phyloP scores from a whole-genome alignment of 2,888 invertebrate genomes.

The Ecdyonurus torrentis region DNA sequence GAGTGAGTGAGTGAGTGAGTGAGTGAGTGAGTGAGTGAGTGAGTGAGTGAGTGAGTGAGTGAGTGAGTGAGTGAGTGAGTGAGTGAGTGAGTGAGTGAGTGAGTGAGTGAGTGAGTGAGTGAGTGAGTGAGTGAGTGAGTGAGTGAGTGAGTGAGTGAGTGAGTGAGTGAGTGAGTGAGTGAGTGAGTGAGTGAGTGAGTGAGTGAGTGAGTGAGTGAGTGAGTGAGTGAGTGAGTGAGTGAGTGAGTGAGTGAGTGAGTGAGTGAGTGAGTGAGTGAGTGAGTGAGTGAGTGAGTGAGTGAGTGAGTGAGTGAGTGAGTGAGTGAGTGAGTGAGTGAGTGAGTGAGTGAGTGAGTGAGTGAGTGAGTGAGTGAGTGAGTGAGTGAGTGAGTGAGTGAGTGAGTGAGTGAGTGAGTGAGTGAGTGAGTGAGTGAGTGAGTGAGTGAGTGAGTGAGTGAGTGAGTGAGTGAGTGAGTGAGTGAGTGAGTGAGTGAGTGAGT shows the following conservation, averaged over 20 bases:
- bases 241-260: slow-evolving; percentile 4
- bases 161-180: slow-evolving; percentile 2
- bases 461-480: slow-evolving; percentile 10
- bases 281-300: slow-evolving; percentile 4
- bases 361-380: slow-evolving; percentile 9
- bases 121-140: neutral
- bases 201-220: slow-evolving; percentile 5
- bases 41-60: neutral
- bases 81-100: slow-evolving; percentile 1
- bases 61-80: slow-evolving; percentile 3
- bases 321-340: slow-evolving; percentile 8
- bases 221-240: slow-evolving; percentile 3
- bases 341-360: slow-evolving; percentile 9
- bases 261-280: slow-evolving; percentile 6
- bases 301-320: slow-evolving; percentile 6
- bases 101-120: neutral
- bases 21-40: slow-evolving; percentile 1
- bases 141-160: neutral
- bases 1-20: slow-evolving; percentile 2
- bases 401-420: slow-evolving; percentile 10
- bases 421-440: slow-evolving; percentile 10
- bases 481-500: slow-evolving; percentile 5
- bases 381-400: slow-evolving; percentile 10
- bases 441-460: slow-evolving; percentile 11
- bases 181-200: slow-evolving; percentile 3